phyloP scores from a whole-genome alignment of 2,888 invertebrate species.

The Eumacrocentrus americanus region DNA sequence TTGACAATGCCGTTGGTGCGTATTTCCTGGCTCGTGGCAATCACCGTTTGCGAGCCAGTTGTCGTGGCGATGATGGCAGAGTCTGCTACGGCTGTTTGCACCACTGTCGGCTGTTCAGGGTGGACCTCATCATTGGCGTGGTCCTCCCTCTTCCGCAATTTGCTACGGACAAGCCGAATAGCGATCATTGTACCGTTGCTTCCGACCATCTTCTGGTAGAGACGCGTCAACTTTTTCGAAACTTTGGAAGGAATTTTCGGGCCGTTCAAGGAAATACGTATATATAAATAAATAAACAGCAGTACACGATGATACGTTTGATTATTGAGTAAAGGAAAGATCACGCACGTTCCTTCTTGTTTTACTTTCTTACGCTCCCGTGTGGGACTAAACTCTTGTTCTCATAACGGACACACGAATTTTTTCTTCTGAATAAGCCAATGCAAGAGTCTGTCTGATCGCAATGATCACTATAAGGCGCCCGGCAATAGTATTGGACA shows the following conservation, averaged over 20 bases:
- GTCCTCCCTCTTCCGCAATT: slow-evolving; percentile 85
- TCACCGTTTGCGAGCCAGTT: slow-evolving; percentile 26
- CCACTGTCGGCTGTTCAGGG: slow-evolving; percentile 68
- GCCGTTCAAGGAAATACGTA: no score
- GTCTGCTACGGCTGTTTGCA: slow-evolving; percentile 65
- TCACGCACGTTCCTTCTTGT: not conserved
- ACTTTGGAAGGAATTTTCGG: slow-evolving; percentile 48
- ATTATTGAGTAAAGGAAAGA: no score
- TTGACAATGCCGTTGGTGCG: slow-evolving; percentile 28
- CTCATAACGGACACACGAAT: not conserved
- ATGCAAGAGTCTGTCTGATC: no score
- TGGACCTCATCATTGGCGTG: slow-evolving; percentile 70
- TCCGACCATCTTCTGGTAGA: slow-evolving; percentile 74
- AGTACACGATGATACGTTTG: no score
- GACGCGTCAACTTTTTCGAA: slow-evolving; percentile 52
- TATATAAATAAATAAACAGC: not conserved
- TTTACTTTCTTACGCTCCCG: not conserved
- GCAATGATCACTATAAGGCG: not conserved
- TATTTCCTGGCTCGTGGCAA: slow-evolving; percentile 26
- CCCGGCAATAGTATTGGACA: not conserved
- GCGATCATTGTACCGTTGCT: slow-evolving; percentile 86
- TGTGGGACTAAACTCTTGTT: not conserved
- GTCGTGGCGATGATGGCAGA: slow-evolving; percentile 36
- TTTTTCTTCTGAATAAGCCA: no score
- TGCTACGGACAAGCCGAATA: slow-evolving; percentile 90